A percentile compares a stretch with the other conserved stretches of the same genome.
Evolutionary conservation across 2,888 invertebrate species (phyloP).

Genomic region (Clistopyga incitator): DNA sequence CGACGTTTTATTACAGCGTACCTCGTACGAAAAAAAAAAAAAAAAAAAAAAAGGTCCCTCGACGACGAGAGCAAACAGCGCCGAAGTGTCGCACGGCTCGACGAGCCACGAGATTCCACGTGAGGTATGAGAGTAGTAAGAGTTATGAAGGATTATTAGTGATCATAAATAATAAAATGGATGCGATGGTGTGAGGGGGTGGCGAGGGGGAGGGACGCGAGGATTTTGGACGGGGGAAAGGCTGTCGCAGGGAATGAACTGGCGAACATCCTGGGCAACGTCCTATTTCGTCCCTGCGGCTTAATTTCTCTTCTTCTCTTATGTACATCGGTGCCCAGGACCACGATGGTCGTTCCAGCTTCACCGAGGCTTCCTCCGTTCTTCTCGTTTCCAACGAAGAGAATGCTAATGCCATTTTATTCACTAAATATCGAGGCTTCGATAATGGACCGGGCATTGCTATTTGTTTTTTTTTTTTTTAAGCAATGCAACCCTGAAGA

Average conservation of each 20-base stretch:
- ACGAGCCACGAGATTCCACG: conserved; percentile 51
- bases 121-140: conserved; percentile 68
- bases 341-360: conserved; percentile 59
- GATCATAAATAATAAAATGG: conserved; percentile 71
- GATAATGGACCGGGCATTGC: not conserved
- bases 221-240: conserved; percentile 32
- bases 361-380: conserved; percentile 29
- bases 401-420: conserved; percentile 5
- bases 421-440: not conserved
- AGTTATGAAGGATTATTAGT: conserved; percentile 66
- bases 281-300: conserved; percentile 49
- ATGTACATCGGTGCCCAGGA: conserved; percentile 61
- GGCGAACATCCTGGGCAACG: conserved; percentile 58
- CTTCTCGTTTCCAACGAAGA: conserved; percentile 28
- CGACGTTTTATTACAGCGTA: not conserved
- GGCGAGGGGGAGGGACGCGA: conserved; percentile 25
- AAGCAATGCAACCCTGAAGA: not conserved
- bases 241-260: conserved; percentile 57
- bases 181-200: conserved; percentile 49
- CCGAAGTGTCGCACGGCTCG: conserved; percentile 28
- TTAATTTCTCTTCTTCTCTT: conserved; percentile 40
- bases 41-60: not conserved
- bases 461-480: too few species aligned
- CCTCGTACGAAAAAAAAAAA: not conserved
- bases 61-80: not conserved